Evolutionary conservation across 2,797 vertebrate genomes (phyloP).

Genomic region (Spinus olivaceus): DNA sequence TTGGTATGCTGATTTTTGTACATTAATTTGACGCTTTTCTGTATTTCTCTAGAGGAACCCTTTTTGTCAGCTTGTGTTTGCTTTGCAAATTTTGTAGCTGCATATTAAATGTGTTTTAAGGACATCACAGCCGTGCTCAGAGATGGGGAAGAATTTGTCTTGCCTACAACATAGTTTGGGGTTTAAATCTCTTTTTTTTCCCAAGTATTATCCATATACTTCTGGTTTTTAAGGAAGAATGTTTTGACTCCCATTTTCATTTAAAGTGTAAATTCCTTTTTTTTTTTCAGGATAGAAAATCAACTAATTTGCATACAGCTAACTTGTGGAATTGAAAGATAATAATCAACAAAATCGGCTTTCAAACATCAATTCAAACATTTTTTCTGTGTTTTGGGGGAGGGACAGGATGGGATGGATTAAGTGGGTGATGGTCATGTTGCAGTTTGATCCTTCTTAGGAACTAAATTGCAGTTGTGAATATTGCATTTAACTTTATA

Average conservation of each 20-base stretch:
- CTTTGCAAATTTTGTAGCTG: neutral
- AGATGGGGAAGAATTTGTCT: neutral
- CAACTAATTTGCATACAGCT: neutral
- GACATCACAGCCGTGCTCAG: neutral
- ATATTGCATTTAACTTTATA: neutral
- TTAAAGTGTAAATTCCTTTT: neutral
- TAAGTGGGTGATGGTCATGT: neutral
- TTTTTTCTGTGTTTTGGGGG: neutral
- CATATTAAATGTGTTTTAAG: neutral
- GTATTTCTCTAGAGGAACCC: neutral
- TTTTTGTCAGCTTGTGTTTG: slow-evolving; percentile 5
- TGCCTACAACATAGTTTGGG: neutral
- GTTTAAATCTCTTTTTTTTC: neutral
- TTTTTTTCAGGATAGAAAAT: neutral
- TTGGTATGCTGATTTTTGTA: neutral
- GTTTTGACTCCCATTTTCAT: neutral
- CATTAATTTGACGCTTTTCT: neutral
- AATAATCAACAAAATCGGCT: neutral
- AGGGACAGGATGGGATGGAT: neutral
- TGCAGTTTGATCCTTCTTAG: neutral
- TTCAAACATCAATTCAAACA: no score
- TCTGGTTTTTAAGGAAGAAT: neutral
- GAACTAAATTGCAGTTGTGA: neutral
- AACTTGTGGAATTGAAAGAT: neutral
- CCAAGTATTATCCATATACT: neutral